Evolutionary conservation across 2,797 vertebrate species (phyloP), one percentile per base, ranked within the genome.

Genomic region (Hozukius guyotensis): DNA sequence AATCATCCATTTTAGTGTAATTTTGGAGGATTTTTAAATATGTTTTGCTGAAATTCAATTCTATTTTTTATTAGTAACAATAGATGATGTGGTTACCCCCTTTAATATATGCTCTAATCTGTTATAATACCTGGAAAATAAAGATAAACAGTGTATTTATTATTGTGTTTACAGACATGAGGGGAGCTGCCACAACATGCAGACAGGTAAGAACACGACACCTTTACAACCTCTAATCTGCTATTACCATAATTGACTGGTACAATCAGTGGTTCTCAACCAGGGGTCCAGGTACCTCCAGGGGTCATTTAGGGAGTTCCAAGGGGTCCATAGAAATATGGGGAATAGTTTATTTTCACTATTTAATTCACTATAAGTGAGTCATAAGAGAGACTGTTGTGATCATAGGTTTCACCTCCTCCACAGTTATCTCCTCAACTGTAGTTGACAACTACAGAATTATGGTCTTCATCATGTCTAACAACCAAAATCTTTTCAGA

Each of bases 141-240:
- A 24, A 36, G 61, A 32, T 4, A 9, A 55, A 11, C 12, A 5
- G 4, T 67, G 5, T 25, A 3, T 72, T 38, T 63, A 2, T 46
- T 79, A 1, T 78, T 88, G 49, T 77, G 18, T 75, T 75, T 57
- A 3, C 87, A 94, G 93, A 65, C 14, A 70, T 0, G 34, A 83
- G 57, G 16, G 53, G 25, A 57, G 49, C 56, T 5, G 61, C 62
- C 56, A 12, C 55, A 34, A 69, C 64, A 72, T 46, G 71, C 36
- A 61, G 52, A 85, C 90, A 88, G 82, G 93, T 93, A 68, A 85
- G 81, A 82, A 27, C 46, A 56, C 11, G 59, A 60, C 84, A 59
- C 32, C 31, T 61, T 7, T 32, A 14, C 16, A 61, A 2, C 6
- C 42, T 2, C 12, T 18, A 0, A 29, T 49, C 38, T 60, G 22